These are phyloP conservation scores for Merluccius polli DNA, from an alignment of 2,797 vertebrate genomes.

Conservation along the genomic window DNA sequence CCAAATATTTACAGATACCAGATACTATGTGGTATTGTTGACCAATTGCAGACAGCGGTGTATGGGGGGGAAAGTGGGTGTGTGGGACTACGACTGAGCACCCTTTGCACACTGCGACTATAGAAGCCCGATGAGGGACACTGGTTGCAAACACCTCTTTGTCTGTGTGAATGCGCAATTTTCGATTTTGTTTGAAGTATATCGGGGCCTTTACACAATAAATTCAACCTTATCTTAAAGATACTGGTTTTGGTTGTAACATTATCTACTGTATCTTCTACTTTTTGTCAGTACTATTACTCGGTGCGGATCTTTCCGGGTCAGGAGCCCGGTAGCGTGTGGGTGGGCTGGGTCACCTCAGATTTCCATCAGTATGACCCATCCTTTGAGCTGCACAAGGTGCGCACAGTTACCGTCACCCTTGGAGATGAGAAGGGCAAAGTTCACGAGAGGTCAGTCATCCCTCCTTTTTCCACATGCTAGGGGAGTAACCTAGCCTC, in stretches of 20 bases:
- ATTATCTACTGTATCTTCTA: background rate
- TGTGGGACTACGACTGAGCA: background rate
- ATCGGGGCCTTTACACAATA: no score
- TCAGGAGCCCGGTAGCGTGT: conserved; percentile 91
- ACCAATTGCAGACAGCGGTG: background rate
- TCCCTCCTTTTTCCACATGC: background rate
- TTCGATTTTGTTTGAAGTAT: no score
- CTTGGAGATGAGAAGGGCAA: conserved; percentile 97
- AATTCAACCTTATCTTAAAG: background rate
- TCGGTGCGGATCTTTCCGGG: conserved; percentile 93
- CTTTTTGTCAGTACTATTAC: conserved; percentile 83
- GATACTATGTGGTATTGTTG: no score
- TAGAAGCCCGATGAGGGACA: no score
- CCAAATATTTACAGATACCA: no score
- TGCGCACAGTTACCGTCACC: conserved; percentile 90
- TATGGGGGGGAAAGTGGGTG: background rate
- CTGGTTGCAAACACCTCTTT: no score
- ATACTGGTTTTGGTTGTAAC: background rate
- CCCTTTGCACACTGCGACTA: no score
- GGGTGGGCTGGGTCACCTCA: conserved; percentile 97
- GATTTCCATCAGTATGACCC: conserved; percentile 93
- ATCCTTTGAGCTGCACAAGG: conserved; percentile 85
- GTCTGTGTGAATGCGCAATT: no score
- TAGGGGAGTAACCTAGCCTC: background rate
- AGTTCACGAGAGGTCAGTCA: conserved; percentile 88